Percentiles rank a stretch among this genome's conserved stretches.
These are phyloP conservation scores for Thalassophryne amazonica DNA, from an alignment of 2,797 vertebrate genomes.

Conservation along the genomic window DNA sequence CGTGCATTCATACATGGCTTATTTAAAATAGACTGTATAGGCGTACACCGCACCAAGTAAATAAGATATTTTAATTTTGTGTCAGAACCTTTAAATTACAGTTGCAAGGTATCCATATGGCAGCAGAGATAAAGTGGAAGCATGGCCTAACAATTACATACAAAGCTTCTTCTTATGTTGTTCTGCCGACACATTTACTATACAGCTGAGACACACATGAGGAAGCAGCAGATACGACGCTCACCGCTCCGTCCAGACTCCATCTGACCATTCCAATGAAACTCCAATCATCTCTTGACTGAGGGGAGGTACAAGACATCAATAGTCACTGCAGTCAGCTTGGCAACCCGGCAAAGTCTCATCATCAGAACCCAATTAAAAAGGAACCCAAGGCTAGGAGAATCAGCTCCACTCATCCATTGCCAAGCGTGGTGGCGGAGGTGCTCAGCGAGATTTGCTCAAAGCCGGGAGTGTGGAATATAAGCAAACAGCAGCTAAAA, in stretches of 20 bases:
- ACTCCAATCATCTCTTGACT: conserved; percentile 51
- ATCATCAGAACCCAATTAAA: conserved; percentile 43
- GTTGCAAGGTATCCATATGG: conserved; percentile 28
- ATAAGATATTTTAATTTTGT: too few species aligned
- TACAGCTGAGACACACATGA: conserved; percentile 1
- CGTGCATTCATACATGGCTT: neutral
- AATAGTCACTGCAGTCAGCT: conserved; percentile 5
- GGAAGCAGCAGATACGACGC: neutral
- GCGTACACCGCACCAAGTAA: too few species aligned
- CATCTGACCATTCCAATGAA: conserved; percentile 33
- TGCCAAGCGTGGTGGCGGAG: conserved; percentile 22
- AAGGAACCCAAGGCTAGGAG: conserved; percentile 2
- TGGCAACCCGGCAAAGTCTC: conserved; percentile 35
- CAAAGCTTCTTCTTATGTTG: neutral
- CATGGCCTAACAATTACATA: neutral
- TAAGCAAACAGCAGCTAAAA: conserved; percentile 6
- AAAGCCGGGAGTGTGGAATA: conserved; percentile 13
- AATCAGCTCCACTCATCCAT: conserved; percentile 20
- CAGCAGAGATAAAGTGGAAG: conserved; percentile 23
- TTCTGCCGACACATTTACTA: neutral
- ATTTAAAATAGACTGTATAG: neutral
- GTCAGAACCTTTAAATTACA: conserved; percentile 26
- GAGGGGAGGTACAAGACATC: conserved; percentile 16
- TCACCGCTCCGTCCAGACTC: neutral
- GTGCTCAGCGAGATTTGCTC: conserved; percentile 6